Base-by-base conservation (phyloP, 2,888 invertebrate species). In the Gastracanthus pulcherrimus region DNA sequence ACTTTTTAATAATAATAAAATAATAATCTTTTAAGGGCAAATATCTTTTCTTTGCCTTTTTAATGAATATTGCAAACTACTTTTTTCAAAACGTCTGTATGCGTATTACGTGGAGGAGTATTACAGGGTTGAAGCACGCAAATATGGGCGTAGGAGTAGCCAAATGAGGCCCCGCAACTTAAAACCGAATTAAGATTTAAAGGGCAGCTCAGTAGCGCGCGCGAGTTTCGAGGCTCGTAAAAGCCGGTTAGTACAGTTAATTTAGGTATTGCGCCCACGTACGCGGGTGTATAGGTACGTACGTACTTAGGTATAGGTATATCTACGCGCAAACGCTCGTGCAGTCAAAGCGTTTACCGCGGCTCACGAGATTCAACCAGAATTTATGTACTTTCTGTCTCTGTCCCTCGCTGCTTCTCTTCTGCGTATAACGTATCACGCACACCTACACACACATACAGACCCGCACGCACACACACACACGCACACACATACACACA, bases 111-210 rank as follows among this genome's bases (percentile, higher is more conserved):
- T n/a, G n/a, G n/a, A n/a, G n/a, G n/a, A n/a, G n/a, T n/a, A n/a
- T n/a, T n/a, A n/a, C n/a, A n/a, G n/a, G n/a, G n/a, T n/a, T n/a
- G n/a, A n/a, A n/a, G n/a, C n/a, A 55, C 13, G 71, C 13, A 13
- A 41, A 23, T 38, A 38, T 23, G 51, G 11, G 19, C 0, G 11
- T 6, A 11, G 7, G 23, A n/a, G 31, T 13, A 19, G 16, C 51
- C 36, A 9, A 34, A 19, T 71, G 60, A 84, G n/a, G n/a, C n/a
- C n/a, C n/a, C n/a, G n/a, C n/a, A n/a, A 84, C 84, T 84, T 81
- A 82, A 84, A 83, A 75, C 83, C 84, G 82, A 84, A 84, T 85
- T 84, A 83, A 84, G 84, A 85, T 84, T 85, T 84, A 85, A 83
- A 83, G 75, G 60, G 67, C 23, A 31, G 29, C 34, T 76, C 82